phyloP scores from a whole-genome alignment of 2,888 invertebrate species.

The Pheosia gnoma region DNA sequence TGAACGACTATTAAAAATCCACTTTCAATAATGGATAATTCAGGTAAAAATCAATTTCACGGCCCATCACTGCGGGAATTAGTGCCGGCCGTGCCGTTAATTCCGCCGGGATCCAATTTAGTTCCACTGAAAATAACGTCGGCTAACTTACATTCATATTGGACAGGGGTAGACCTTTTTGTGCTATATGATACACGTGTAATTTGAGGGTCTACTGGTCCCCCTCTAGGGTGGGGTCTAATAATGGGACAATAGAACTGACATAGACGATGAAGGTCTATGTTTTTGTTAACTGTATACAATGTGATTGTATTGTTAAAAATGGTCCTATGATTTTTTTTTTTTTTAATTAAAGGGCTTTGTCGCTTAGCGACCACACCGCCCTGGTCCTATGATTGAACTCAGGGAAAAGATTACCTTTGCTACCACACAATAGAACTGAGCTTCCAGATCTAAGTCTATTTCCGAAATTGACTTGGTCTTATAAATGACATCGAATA shows the following conservation, averaged over 20 bases:
- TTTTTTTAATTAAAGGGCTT: no score
- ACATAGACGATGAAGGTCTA: no score
- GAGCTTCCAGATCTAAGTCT: no score
- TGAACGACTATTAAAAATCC: slow-evolving; percentile 15
- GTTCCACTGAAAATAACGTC: slow-evolving; percentile 33
- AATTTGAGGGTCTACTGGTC: not conserved
- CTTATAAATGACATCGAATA: no score
- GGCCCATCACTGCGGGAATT: slow-evolving; percentile 48
- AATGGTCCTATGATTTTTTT: no score
- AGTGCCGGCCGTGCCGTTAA: slow-evolving; percentile 38
- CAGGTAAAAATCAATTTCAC: slow-evolving; percentile 52
- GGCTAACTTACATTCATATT: slow-evolving; percentile 14
- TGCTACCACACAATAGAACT: no score
- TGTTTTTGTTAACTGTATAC: no score
- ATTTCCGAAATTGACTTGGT: no score
- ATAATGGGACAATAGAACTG: not conserved
- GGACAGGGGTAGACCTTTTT: slow-evolving; percentile 9
- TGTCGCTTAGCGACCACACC: no score
- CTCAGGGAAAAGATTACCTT: no score
- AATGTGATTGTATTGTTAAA: no score
- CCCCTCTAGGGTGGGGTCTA: not conserved
- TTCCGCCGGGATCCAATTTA: slow-evolving; percentile 39
- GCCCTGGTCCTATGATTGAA: no score
- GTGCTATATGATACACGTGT: slow-evolving; percentile 8
- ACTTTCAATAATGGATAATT: slow-evolving; percentile 33